Evolutionary conservation across 2,888 invertebrate genomes (phyloP), one percentile per base, ranked within the genome.

Genomic region (Heliconius sara): DNA sequence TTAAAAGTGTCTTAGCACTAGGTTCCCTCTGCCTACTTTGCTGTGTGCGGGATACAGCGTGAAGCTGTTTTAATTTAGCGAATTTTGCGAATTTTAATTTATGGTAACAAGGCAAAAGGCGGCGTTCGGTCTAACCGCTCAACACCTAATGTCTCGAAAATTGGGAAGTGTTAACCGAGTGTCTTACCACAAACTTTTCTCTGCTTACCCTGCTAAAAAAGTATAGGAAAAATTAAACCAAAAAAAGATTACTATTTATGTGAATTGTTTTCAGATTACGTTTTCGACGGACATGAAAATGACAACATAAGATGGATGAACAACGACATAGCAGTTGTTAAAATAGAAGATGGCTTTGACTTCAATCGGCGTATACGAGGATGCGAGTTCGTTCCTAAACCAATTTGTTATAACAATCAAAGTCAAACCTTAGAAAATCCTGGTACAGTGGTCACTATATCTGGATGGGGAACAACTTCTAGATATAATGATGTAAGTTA

Each of bases 251-350:
- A 43, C 13, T 13, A 63, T 60, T 34, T 22, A 60, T 34, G 4
- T 34, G 7, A 34, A 27, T 19, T 3, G 9, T 22, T 22, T 12
- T 25, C 66, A 94, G 94, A 93, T 83, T 94, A 94, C 82, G 88
- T 91, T 0, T 94, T 94, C 77, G 94, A 94, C 57, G 94, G 93
- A 0, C 93, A 93, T 71, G 91, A 93, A 77, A 93, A 93, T 75
- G 94, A 94, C 81, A 93, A 94, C 79, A 91, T 94, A 27, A 86
- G 92, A 78, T 94, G 94, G 94, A 93, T 94, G 94, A 93, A 92
- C 87, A 93, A 94, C 79, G 94, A 94, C 81, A 93, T 94, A 10
- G 94, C 94, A 0, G 87, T 94, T 0, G 93, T 94, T 0, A 94
- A 92, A 78, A 85, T 93, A 0, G 94, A 94, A 79, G 93, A 92